Evolutionary conservation across 2,797 vertebrate species (phyloP), one percentile per base, ranked within the genome.

Genomic region (Oreochromis mossambicus): DNA sequence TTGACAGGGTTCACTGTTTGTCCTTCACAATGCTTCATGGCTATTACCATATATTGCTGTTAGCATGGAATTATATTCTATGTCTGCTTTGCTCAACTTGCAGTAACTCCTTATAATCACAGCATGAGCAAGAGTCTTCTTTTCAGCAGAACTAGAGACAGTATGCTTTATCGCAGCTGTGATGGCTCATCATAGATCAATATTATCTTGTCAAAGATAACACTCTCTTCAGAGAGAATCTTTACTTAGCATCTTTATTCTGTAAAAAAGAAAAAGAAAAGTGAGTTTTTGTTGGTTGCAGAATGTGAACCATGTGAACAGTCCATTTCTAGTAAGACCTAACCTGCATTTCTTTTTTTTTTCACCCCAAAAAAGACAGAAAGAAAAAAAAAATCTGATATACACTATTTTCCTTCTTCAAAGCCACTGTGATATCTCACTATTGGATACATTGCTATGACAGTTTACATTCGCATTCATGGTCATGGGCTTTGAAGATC

Each of bases 11-110:
- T 81, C 90, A 91, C 79, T 46, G 85, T 66, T 17, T 63, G 87
- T 87, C 88, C 88, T 91, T 94, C 87, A 66, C 70, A 61, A 85
- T 84, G 79, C 79, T 84, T 80, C 63, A 79, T 17, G 17, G 78
- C 76, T 79, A 92, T 95, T 94, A 94, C 90, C 91, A 95, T 95
- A 93, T 94, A 95, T 94, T 91, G 83, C 79, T 83, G 82, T 93
- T 92, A 91, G 88, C 91, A 88, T 85, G 17, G 38, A 95, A 87
- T 61, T 83, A 92, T 94, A 92, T 86, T 73, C 61, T 80, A 15
- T 17, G 43, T 70, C 43, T 43, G 38, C 38, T 70, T 54, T 63
- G 90, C 82, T 80, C 41, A n/a, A 85, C 78, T 88, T 81, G 84
- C 80, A 68, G 21, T 2, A 13, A 78, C 73, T 88, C 80, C 83